Base-by-base conservation (phyloP, 2,113 vertebrate species). In the Cettia cetti region DNA sequence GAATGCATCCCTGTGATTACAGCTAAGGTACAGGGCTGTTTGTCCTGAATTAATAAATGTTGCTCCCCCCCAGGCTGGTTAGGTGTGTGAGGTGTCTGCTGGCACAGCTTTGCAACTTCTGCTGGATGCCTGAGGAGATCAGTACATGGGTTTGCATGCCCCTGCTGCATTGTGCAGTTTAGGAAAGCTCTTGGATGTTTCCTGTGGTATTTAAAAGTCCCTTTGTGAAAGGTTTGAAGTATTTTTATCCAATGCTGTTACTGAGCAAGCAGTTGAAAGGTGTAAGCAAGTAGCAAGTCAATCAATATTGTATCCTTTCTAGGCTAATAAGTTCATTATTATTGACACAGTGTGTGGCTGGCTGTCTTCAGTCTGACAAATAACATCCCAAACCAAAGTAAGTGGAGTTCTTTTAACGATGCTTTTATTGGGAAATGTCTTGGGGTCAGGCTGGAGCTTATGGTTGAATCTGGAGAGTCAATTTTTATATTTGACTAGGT, bases 81-180 rank as follows among this genome's bases (percentile, higher is more conserved):
- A 35, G n/a, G 53, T 65, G 31, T 18, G 5, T 35, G 50, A 42
- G 16, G 6, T 39, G 6, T 27, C 45, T 77, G 26, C 63, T 24
- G 31, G 35, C 61, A 24, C 39, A 64, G 59, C 37, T n/a, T 0
- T 20, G 33, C 39, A 47, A 4, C 35, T 52, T 39, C 66, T 56
- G 3, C 28, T 12, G 57, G 37, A 7, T 2, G 5, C 11, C 24
- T 39, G 37, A 7, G 0, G 4, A 75, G 57, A 12, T 44, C n/a
- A 7, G 5, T 0, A 0, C 3, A 0, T 15, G 4, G 44, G 5
- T 72, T n/a, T 75, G 64, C 17, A 9, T 42, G 42, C 15, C 0
- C 10, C 39, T 78, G 19, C 30, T 71, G 47, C 10, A 7, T 21
- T 6, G 3, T 50, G 57, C 37, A 16, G 13, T 69, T 69, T 10